phyloP scores from a whole-genome alignment of 2,888 invertebrate genomes.

The Acleris holmiana region DNA sequence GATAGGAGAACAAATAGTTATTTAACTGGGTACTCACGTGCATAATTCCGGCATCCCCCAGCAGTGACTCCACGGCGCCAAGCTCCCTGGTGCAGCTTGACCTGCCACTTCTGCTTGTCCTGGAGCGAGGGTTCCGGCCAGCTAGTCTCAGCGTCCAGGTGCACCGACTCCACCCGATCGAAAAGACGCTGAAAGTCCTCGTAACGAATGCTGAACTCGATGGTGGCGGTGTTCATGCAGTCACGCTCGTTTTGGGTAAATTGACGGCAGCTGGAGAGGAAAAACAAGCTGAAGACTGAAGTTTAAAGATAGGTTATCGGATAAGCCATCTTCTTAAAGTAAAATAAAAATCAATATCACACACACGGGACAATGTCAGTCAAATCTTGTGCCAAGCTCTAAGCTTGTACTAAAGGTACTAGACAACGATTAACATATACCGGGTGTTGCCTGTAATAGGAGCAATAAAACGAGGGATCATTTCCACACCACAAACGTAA shows the following conservation, averaged over 20 bases:
- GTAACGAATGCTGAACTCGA: conserved; percentile 94
- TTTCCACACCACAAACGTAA: no score
- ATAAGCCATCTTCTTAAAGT: no score
- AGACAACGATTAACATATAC: no score
- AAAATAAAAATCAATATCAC: no score
- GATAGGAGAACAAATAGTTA: no score
- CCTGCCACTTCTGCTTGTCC: conserved; percentile 92
- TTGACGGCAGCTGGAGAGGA: conserved; percentile 64
- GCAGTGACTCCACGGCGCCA: conserved; percentile 95
- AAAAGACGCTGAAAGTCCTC: conserved; percentile 93
- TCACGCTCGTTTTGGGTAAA: conserved; percentile 90
- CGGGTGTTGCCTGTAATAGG: no score
- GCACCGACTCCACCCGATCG: conserved; percentile 92
- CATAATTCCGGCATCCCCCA: conserved; percentile 95
- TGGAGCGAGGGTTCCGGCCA: conserved; percentile 92
- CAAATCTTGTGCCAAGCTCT: no score
- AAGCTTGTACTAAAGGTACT: no score
- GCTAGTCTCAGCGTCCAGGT: conserved; percentile 94
- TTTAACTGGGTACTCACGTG: conserved; percentile 75
- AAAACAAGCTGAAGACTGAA: no score
- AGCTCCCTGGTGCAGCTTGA: conserved; percentile 93
- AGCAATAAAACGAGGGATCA: no score
- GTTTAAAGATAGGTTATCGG: neutral
- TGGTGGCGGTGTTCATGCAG: conserved; percentile 87
- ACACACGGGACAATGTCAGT: no score